phyloP scores from a whole-genome alignment of 2,113 vertebrate species.

The Tor tambroides region DNA sequence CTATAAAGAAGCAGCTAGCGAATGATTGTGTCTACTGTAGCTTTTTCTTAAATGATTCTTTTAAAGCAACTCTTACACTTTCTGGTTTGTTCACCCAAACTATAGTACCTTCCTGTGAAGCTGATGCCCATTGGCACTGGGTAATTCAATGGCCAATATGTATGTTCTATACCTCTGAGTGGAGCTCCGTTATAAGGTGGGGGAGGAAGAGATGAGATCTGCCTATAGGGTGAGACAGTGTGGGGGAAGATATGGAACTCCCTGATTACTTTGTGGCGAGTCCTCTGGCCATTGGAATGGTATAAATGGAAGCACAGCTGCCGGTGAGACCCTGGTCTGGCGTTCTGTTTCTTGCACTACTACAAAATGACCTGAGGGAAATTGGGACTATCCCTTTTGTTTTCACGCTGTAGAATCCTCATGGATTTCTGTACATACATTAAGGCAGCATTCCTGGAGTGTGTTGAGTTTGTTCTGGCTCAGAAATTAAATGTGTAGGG shows the following conservation, averaged over 20 bases:
- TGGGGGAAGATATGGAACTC: conserved; percentile 24
- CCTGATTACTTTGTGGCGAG: conserved; percentile 2
- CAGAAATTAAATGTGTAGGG: background rate
- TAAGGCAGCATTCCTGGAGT: background rate
- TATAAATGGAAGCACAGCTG: conserved; percentile 42
- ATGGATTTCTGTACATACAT: conserved; percentile 9
- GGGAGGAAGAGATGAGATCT: conserved; percentile 11
- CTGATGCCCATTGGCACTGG: background rate
- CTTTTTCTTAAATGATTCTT: conserved; percentile 10
- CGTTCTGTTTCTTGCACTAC: conserved; percentile 7
- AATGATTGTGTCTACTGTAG: background rate
- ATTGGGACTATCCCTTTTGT: conserved; percentile 20
- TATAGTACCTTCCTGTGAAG: background rate
- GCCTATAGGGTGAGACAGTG: background rate
- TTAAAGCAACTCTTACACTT: background rate
- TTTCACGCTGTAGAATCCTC: background rate
- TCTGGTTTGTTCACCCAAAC: background rate
- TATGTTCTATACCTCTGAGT: background rate
- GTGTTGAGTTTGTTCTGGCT: background rate
- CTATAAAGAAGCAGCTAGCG: background rate
- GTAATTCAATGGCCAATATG: background rate
- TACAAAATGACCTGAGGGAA: conserved; percentile 37
- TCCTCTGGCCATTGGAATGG: conserved; percentile 8
- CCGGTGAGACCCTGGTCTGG: conserved; percentile 17
- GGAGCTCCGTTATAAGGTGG: background rate